Evolutionary conservation across 2,888 invertebrate species (phyloP).

Genomic region (Hybos culiciformis): DNA sequence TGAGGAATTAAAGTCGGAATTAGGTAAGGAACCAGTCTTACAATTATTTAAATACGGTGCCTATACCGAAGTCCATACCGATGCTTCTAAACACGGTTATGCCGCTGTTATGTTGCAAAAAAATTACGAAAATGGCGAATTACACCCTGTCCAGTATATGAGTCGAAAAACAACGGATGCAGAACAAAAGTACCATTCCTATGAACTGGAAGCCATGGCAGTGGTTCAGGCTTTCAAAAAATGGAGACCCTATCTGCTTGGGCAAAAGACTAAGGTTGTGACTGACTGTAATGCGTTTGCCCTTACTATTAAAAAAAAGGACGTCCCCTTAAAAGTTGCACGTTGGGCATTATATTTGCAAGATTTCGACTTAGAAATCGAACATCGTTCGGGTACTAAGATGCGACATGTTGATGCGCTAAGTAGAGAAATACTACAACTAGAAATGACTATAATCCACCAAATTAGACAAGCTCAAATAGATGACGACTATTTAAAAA

Average conservation of each 20-base stretch:
- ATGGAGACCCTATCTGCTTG: conserved; percentile 19
- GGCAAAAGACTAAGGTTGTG: conserved; percentile 7
- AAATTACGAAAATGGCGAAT: conserved; percentile 8
- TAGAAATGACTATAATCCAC: conserved; percentile 8
- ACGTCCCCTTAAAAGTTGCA: too few species aligned
- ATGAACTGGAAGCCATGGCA: conserved; percentile 19
- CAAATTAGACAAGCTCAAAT: conserved; percentile 8
- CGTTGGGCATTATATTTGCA: too few species aligned
- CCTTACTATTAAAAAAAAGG: too few species aligned
- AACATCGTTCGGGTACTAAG: conserved; percentile 14
- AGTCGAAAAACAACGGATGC: conserved; percentile 12
- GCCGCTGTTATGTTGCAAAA: too few species aligned
- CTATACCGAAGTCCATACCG: too few species aligned
- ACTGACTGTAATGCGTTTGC: conserved; percentile 16
- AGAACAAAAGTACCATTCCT: too few species aligned
- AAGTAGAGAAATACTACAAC: conserved; percentile 11
- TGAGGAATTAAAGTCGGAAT: conserved; percentile 9
- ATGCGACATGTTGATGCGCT: conserved; percentile 14
- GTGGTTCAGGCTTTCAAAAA: conserved; percentile 19
- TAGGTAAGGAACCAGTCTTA: too few species aligned
- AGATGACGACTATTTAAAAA: conserved; percentile 10
- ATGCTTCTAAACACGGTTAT: too few species aligned
- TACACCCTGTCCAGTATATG: conserved; percentile 14
- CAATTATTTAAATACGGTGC: too few species aligned
- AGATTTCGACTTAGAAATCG: conserved; percentile 17